phyloP scores from a whole-genome alignment of 2,797 vertebrate species.

The Gila robusta region DNA sequence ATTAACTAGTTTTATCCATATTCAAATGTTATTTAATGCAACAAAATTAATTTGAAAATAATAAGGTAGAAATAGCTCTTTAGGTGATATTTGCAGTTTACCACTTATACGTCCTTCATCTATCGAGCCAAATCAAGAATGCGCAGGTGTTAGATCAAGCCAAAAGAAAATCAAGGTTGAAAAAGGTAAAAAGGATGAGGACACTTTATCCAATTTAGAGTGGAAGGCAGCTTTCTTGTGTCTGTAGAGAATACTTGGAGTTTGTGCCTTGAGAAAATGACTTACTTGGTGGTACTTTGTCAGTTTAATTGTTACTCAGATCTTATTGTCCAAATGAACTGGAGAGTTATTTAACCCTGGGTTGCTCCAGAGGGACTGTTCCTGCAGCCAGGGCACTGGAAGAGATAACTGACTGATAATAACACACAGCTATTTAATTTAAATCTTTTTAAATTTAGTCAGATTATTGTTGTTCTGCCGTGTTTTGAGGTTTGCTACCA shows the following conservation, averaged over 20 bases:
- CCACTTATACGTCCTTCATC: background rate
- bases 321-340: background rate
- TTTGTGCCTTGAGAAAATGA: slow-evolving; percentile 1
- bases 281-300: slow-evolving; percentile 1
- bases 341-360: background rate
- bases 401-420: background rate
- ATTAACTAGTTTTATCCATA: background rate
- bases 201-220: background rate
- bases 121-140: background rate
- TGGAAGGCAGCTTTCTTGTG: background rate
- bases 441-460: background rate
- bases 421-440: background rate
- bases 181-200: background rate
- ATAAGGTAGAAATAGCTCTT: background rate
- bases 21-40: background rate
- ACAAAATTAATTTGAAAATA: background rate
- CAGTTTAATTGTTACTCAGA: slow-evolving; percentile 1
- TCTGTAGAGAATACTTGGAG: background rate
- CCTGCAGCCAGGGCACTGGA: background rate
- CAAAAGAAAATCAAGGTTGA: background rate
- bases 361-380: background rate
- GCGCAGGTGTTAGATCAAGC: background rate
- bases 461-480: background rate
- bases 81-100: background rate
- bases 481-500: background rate